Base-by-base conservation (phyloP, 2,888 invertebrate species). In the Eurois occulta region DNA sequence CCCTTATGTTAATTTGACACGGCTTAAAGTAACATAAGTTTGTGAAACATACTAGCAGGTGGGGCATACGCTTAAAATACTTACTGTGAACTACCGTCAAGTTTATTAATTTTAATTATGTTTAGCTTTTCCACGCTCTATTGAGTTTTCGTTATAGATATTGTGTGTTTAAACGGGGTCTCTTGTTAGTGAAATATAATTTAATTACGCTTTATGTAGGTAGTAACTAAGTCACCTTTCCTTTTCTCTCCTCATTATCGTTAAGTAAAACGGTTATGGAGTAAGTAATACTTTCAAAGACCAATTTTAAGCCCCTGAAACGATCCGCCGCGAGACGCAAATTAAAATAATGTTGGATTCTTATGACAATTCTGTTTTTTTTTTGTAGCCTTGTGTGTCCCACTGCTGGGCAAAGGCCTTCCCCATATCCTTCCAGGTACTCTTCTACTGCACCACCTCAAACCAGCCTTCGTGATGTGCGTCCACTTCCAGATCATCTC, bases 1-100 rank as follows among this genome's bases (percentile, higher is more conserved):
- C 87, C 88, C 87, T 75, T 87, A 87, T 86, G 84, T 81, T 87
- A 84, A 88, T 88, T 87, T 83, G 78, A 82, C 84, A 75, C 79
- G 81, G 80, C 75, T 83, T 65, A 70, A 73, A 80, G 72, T 78
- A 78, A 80, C 81, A 78, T 84, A 78, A 75, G 77, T 79, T 80
- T 75, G 60, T 82, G 81, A 81, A 85, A 86, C 77, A 75, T 82
- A 85, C 81, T 75, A 87, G 71, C 78, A 84, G 77, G 81, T 85
- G 81, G 77, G 43, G 70, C 79, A 73, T 43, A n/a, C 67, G 64
- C 72, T 79, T 85, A 71, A 84, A 87, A 81, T 79, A 81, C 81
- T 80, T 66, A 64, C 74, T 69, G 66, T 72, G 72, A 80, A 82
- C 65, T 86, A 75, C 76, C 60, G 78, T 70, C 70, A 76, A 74